Conservation (phyloP, 2,888 invertebrate species). For the Tenthredo distinguenda region DNA sequence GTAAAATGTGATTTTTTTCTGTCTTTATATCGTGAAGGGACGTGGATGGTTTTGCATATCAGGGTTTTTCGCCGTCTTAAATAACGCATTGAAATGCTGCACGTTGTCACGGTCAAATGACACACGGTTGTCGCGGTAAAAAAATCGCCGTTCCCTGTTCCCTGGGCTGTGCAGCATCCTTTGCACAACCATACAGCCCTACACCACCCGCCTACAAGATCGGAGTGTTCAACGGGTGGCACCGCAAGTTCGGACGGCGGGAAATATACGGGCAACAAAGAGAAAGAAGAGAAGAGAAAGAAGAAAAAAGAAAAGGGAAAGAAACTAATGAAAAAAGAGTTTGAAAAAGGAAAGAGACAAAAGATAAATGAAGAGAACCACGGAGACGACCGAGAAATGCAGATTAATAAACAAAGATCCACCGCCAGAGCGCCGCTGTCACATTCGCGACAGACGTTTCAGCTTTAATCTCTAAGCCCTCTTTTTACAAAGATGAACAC, state of each 20-base stretch:
- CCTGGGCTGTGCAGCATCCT: not conserved
- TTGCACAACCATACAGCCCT: conserved; percentile 12
- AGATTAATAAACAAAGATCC: conserved; percentile 56
- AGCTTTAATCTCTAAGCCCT: conserved; percentile 51
- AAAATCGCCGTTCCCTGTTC: conserved; percentile 13
- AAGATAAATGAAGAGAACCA: conserved; percentile 40
- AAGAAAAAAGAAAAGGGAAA: not conserved
- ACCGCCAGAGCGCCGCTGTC: conserved; percentile 51
- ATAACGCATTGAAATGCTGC: conserved; percentile 77
- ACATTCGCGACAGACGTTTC: conserved; percentile 54
- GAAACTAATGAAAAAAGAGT: conserved; percentile 13
- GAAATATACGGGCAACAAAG: not conserved
- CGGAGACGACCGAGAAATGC: conserved; percentile 53
- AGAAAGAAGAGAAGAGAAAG: not conserved
- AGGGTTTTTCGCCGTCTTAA: conserved; percentile 74
- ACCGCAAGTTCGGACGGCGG: conserved; percentile 17
- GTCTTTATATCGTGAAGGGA: not conserved
- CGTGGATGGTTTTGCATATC: conserved; percentile 73
- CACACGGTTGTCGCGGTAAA: conserved; percentile 72
- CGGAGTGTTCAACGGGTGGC: conserved; percentile 21
- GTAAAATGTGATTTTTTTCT: not conserved
- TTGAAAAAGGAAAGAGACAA: conserved; percentile 30
- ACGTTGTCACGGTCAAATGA: conserved; percentile 74
- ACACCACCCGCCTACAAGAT: conserved; percentile 39
- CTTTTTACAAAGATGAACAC: conserved; percentile 56